Evolutionary conservation across 1,140 invertebrate species (phyloP), one percentile per base, ranked within the genome.

Genomic region (Aphidius gifuensis): DNA sequence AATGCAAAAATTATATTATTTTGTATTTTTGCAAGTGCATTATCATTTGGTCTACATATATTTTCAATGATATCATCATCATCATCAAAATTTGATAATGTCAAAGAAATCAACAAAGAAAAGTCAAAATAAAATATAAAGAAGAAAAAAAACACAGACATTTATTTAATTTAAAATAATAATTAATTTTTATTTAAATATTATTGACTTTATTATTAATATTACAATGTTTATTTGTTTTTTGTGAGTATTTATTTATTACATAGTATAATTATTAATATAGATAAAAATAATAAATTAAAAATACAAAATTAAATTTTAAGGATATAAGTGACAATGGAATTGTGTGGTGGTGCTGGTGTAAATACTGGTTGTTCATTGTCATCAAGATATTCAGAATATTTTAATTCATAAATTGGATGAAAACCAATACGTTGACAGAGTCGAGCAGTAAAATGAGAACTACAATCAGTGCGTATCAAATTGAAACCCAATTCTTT

Each of bases 391-490:
- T 90, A 87, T 57, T 91, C 88, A 0, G 73, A 74, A 69, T 90
- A 92, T 6, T 81, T 81, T 6, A 88, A 69, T 44, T 80, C 79
- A 69, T 87, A 90, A 47, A 88, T 82, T 62, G 82, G 81, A 44
- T 87, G 83, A 71, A 89, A 90, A 11, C 88, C 88, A 8, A 88
- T 72, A 61, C 85, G 83, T 61, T 85, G 84, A 55, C 89, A 86
- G 0, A 89, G 84, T 70, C 84, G 85, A 0, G 87, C 88, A 6
- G 90, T 90, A 71, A 84, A 91, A 53, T 84, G 79, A 60, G 88
- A 91, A 6, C 88, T 86, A 61, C 89, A 90, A 64, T 88, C 84
- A 1, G 83, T 83, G 48, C 83, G 76, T 11, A 83, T 71, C 47
- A 85, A 67, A 50, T 82, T 79, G 64, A 85, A 84, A 3, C 80